phyloP scores from a whole-genome alignment of 1,140 invertebrate genomes.

The Dreissena rostriformis region DNA sequence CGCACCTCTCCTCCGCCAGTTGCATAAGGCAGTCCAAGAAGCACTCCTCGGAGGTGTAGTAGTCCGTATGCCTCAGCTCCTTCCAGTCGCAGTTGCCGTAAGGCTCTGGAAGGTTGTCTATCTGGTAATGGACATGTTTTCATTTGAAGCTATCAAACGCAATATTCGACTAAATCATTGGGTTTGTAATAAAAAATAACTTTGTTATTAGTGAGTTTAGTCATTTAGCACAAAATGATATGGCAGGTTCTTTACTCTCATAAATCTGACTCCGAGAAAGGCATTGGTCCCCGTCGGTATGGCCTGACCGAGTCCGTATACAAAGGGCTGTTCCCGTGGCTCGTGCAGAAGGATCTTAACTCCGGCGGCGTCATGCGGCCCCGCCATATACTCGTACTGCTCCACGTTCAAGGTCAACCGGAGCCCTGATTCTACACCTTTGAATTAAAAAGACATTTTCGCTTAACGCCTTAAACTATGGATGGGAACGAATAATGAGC shows the following conservation, averaged over 20 bases:
- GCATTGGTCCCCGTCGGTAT: conserved; percentile 74
- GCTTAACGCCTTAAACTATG: no score
- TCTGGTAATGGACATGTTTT: background rate
- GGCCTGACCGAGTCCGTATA: conserved; percentile 73
- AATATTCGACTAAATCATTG: no score
- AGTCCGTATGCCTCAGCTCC: background rate
- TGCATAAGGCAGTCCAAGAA: conserved; percentile 20
- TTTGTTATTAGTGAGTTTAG: no score
- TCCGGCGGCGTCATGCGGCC: conserved; percentile 73
- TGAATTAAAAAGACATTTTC: background rate
- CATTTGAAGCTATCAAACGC: no score
- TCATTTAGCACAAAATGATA: no score
- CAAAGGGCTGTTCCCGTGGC: conserved; percentile 69
- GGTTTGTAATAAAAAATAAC: no score
- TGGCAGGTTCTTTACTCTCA: conserved; percentile 28
- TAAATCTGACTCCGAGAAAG: conserved; percentile 70
- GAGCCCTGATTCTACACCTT: conserved; percentile 73
- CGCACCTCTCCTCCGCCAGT: background rate
- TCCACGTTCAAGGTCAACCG: conserved; percentile 76
- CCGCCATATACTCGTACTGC: conserved; percentile 78
- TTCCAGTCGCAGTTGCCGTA: conserved; percentile 19
- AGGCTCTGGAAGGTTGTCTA: conserved; percentile 36
- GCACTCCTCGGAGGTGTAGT: conserved; percentile 26
- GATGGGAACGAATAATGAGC: no score
- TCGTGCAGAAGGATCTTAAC: conserved; percentile 75